These are phyloP conservation scores for Patiria miniata DNA, from an alignment of 35 echinoderm and acorn worm species.

Conservation along the genomic window DNA sequence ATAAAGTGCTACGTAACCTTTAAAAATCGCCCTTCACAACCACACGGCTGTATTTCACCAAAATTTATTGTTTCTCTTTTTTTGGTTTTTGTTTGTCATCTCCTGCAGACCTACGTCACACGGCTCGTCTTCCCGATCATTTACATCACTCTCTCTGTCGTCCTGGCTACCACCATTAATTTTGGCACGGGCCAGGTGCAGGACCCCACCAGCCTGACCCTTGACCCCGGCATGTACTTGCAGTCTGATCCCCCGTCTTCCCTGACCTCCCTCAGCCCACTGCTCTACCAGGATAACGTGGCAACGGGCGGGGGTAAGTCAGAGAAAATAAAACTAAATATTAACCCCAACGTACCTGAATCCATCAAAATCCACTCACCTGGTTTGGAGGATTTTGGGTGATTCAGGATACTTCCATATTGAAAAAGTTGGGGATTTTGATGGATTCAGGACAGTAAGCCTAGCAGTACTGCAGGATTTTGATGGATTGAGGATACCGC, in stretches of 20 bases:
- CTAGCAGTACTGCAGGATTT: too few relatives aligned
- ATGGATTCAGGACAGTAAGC: too few relatives aligned
- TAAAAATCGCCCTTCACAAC: too few relatives aligned
- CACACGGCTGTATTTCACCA: too few relatives aligned
- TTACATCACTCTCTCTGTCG: slow-evolving; percentile 52
- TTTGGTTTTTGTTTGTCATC: background rate
- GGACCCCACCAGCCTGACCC: background rate
- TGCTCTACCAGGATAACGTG: slow-evolving; percentile 60
- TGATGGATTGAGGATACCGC: too few relatives aligned
- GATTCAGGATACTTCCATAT: too few relatives aligned
- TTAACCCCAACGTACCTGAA: too few relatives aligned
- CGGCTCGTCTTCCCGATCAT: slow-evolving; percentile 54
- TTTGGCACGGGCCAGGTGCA: background rate
- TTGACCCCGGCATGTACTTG: slow-evolving; percentile 47
- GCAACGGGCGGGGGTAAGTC: slow-evolving; percentile 33
- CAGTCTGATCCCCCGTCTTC: background rate
- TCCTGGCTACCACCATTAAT: slow-evolving; percentile 12
- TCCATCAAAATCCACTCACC: too few relatives aligned
- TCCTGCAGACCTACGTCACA: background rate
- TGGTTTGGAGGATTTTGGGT: too few relatives aligned
- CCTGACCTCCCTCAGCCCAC: background rate
- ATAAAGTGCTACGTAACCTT: too few relatives aligned
- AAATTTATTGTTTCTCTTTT: background rate
- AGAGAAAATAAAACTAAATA: too few relatives aligned
- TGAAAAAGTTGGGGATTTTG: too few relatives aligned